A percentile compares a stretch with the other conserved stretches of the same genome.
phyloP scores from a whole-genome alignment of 2,888 invertebrate genomes.

The Drosophila lutescens region DNA sequence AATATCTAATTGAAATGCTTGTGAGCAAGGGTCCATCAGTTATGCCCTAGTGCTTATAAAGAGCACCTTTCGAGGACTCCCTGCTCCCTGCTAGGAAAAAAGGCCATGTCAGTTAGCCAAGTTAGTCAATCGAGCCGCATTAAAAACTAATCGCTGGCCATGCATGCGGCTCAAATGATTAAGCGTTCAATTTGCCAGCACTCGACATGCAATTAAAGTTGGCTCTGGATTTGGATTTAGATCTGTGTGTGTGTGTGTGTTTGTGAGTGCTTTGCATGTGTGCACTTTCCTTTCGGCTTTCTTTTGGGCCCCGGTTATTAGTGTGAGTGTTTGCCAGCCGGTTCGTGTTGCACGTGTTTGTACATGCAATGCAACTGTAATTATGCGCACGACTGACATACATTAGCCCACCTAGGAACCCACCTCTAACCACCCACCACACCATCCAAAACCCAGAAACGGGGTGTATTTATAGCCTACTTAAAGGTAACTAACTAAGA shows the following conservation, averaged over 20 bases:
- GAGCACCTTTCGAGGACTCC: background rate
- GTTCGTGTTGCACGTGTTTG: slow-evolving; percentile 53
- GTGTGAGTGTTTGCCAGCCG: slow-evolving; percentile 3
- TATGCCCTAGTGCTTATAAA: slow-evolving; percentile 1
- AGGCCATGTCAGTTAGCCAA: slow-evolving; percentile 22
- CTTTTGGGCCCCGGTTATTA: slow-evolving; percentile 10
- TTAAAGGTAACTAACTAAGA: slow-evolving; percentile 48
- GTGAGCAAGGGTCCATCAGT: slow-evolving; percentile 7
- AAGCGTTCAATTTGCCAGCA: slow-evolving; percentile 49
- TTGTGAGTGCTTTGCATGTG: background rate
- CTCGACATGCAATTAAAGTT: slow-evolving; percentile 61
- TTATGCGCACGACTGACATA: slow-evolving; percentile 74
- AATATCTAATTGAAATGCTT: slow-evolving; percentile 6
- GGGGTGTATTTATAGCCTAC: slow-evolving; percentile 73
- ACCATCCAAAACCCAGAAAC: background rate
- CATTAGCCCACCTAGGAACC: slow-evolving; percentile 24
- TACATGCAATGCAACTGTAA: slow-evolving; percentile 71
- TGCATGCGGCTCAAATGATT: slow-evolving; percentile 50
- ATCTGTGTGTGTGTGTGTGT: background rate
- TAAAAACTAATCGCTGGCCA: slow-evolving; percentile 60
- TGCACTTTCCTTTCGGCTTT: slow-evolving; percentile 8
- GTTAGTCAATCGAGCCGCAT: slow-evolving; percentile 52
- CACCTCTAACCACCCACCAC: background rate
- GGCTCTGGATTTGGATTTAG: background rate
- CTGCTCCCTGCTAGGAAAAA: background rate